Base-by-base conservation (phyloP, 2,113 vertebrate genomes). In the Ibidorhyncha struthersii region DNA sequence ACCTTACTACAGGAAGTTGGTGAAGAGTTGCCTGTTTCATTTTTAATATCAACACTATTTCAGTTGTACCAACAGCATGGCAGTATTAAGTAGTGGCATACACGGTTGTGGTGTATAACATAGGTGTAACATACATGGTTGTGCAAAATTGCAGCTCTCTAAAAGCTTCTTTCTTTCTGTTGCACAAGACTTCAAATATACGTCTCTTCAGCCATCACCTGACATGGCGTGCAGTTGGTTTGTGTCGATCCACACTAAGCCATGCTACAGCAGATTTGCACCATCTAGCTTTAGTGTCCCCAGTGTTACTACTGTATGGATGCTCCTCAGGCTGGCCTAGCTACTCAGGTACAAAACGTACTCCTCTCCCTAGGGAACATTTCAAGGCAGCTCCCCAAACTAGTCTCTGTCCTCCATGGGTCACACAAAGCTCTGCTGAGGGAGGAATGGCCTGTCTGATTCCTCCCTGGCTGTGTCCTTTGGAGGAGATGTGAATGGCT, bases 31-130 rank as follows among this genome's bases (percentile, higher is more conserved):
- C 30, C 70, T 77, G 62, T 72, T 96, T 93, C 29, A 59, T 96
- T 94, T 97, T 95, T 95, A 79, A 43, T 90, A 85, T 56, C 82
- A 70, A 25, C 88, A 34, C 65, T 94, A 72, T 88, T 94, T 88
- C 86, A 91, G 70, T 93, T 96, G 40, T 93, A 61, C 78, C 95
- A 91, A 32, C 72, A 91, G 85, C 53, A 40, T 72, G 47, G 47
- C 74, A 50, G 29, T 91, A 58, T 86, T 94, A 90, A 91, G 72
- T 59, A 85, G 65, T 49, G n/a, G 73, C 62, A 22, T 72, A 47
- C 56, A 19, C 52, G 45, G 22, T 89, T 94, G 73, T 7, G 56
- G 40, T 56, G 23, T 89, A 13, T 63, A 83, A 16, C 17, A 12
- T 9, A 27, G 23, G 36, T 11, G 21, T 30, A 45, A 14, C 6